Evolutionary conservation across 2,113 vertebrate genomes (phyloP).

Genomic region (Alligator mississippiensis): DNA sequence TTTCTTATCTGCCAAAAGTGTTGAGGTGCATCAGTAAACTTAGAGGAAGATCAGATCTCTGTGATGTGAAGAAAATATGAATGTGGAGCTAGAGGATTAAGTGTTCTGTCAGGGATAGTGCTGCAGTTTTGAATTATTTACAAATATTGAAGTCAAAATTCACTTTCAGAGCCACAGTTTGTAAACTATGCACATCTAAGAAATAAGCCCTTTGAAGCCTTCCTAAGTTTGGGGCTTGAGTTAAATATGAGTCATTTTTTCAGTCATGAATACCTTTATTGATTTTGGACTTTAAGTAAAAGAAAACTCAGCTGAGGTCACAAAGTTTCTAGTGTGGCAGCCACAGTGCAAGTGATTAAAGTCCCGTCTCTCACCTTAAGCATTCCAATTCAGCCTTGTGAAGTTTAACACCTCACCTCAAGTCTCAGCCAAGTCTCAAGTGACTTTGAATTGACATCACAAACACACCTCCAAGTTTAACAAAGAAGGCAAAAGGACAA

Average conservation of each 20-base stretch:
- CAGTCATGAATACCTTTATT: constrained; percentile 70
- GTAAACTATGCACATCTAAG: constrained; percentile 29
- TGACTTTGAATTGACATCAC: constrained; percentile 73
- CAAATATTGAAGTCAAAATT: constrained; percentile 41
- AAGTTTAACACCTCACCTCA: constrained; percentile 76
- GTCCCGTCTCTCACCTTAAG: constrained; percentile 75
- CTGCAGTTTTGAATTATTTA: constrained; percentile 64
- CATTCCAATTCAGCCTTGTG: constrained; percentile 67
- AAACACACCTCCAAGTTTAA: constrained; percentile 79
- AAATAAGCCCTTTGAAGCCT: constrained; percentile 40
- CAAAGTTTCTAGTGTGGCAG: constrained; percentile 60
- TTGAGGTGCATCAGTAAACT: background rate
- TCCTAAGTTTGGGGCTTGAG: constrained; percentile 43
- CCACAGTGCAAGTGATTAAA: constrained; percentile 74
- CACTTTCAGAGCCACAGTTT: constrained; percentile 45
- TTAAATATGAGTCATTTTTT: constrained; percentile 55
- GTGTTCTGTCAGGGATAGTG: constrained; percentile 25
- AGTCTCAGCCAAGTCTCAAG: constrained; percentile 62
- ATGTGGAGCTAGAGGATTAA: constrained; percentile 42
- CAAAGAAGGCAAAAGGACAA: constrained; percentile 65
- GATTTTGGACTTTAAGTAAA: constrained; percentile 67
- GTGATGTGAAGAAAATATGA: constrained; percentile 8
- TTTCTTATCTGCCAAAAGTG: background rate
- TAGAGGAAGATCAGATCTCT: background rate
- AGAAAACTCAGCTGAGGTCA: constrained; percentile 69